Percentiles rank a stretch among this genome's conserved stretches.
Evolutionary conservation across 2,888 invertebrate species (phyloP).

Genomic region (Villa cingulata): DNA sequence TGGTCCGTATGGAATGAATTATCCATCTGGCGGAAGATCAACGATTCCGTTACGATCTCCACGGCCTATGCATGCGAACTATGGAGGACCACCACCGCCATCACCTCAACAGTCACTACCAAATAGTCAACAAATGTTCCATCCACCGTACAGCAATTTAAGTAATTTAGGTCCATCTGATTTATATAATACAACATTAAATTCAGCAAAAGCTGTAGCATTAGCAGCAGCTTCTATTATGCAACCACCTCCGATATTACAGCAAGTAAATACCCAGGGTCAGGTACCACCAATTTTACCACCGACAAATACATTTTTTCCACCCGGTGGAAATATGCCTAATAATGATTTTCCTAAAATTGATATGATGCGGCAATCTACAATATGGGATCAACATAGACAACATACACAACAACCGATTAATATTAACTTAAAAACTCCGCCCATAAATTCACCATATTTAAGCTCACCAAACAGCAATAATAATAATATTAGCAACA

Average conservation of each 20-base stretch:
- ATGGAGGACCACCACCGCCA: conserved; percentile 6
- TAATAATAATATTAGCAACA: conserved; percentile 3
- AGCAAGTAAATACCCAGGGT: conserved; percentile 6
- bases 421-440: conserved; percentile 12
- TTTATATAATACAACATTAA: conserved; percentile 8
- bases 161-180: conserved; percentile 16
- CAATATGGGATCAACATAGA: conserved; percentile 13
- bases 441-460: conserved; percentile 13
- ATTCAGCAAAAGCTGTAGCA: neutral
- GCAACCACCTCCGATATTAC: conserved; percentile 2
- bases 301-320: conserved; percentile 9
- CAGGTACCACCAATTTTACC: conserved; percentile 9
- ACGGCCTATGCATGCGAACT: conserved; percentile 10
- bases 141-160: conserved; percentile 8
- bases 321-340: conserved; percentile 8
- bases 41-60: conserved; percentile 9
- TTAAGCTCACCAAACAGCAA: conserved; percentile 11
- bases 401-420: conserved; percentile 11
- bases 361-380: conserved; percentile 11
- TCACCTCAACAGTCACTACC: conserved; percentile 12
- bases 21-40: conserved; percentile 5
- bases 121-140: conserved; percentile 12
- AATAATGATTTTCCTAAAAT: conserved; percentile 11
- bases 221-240: neutral
- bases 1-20: conserved; percentile 9